Percentiles rank a stretch among this genome's conserved stretches.
Evolutionary conservation across 2,888 invertebrate species (phyloP).

Genomic region (Drosophila anomelani): DNA sequence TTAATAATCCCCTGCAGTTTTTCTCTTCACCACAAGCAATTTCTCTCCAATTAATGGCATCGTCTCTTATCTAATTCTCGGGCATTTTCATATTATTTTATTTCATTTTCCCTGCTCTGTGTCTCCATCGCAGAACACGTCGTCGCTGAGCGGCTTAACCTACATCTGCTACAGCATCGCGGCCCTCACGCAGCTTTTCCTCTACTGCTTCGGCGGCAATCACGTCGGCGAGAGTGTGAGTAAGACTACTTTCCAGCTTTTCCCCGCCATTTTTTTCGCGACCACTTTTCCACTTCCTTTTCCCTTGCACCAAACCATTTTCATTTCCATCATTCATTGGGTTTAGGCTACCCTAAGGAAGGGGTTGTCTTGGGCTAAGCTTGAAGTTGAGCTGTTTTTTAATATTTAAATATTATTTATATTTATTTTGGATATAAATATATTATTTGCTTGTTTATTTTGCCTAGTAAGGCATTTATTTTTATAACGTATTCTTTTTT

Average conservation of each 20-base stretch:
- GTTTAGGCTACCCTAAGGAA: slow-evolving; percentile 11
- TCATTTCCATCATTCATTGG: slow-evolving; percentile 28
- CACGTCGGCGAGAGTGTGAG: slow-evolving; percentile 82
- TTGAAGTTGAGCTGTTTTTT: neutral
- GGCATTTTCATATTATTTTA: slow-evolving; percentile 14
- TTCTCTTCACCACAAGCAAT: slow-evolving; percentile 16
- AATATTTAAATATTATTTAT: neutral
- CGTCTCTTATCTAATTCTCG: slow-evolving; percentile 32
- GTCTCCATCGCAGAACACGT: slow-evolving; percentile 70
- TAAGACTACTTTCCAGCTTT: slow-evolving; percentile 31
- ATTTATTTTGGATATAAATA: neutral
- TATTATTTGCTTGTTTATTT: neutral
- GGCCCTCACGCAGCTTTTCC: slow-evolving; percentile 80
- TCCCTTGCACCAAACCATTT: slow-evolving; percentile 18
- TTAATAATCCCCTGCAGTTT: slow-evolving; percentile 25
- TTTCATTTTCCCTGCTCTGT: slow-evolving; percentile 19
- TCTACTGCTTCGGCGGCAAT: slow-evolving; percentile 83
- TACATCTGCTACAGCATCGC: slow-evolving; percentile 81
- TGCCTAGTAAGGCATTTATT: neutral
- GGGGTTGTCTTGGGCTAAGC: neutral
- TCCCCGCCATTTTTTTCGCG: neutral
- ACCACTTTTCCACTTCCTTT: slow-evolving; percentile 7
- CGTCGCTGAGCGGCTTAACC: slow-evolving; percentile 76
- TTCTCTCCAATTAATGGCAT: slow-evolving; percentile 46
- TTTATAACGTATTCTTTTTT: neutral